Conservation (phyloP, 2,888 invertebrate species). For the Lasioglossum lativentre region DNA sequence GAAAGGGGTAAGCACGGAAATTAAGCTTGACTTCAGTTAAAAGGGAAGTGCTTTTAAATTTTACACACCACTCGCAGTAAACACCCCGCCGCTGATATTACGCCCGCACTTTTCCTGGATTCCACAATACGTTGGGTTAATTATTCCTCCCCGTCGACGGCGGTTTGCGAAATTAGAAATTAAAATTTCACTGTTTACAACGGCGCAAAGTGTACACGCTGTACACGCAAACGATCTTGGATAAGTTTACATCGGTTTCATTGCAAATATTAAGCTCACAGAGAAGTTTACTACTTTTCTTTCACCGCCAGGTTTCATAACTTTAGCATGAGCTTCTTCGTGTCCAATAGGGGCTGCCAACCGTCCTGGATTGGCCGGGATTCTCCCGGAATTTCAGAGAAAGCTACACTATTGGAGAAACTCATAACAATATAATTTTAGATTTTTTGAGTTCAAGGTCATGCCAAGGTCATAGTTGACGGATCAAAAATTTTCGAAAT, state of each 20-base stretch:
- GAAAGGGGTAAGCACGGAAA: slow-evolving; percentile 21
- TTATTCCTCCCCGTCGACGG: slow-evolving; percentile 38
- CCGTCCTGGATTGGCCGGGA: no score
- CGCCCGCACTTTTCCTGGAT: slow-evolving; percentile 43
- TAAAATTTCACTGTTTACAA: slow-evolving; percentile 71
- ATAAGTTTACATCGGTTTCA: not conserved
- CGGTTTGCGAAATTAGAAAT: slow-evolving; percentile 64
- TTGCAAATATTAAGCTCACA: not conserved
- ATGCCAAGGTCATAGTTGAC: no score
- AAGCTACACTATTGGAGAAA: no score
- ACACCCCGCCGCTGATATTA: slow-evolving; percentile 31
- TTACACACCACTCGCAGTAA: slow-evolving; percentile 31
- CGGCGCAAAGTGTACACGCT: slow-evolving; percentile 13
- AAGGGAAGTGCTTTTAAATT: slow-evolving; percentile 39
- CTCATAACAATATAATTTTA: no score
- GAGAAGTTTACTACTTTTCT: not conserved
- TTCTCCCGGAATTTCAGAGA: no score
- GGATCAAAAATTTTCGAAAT: not conserved
- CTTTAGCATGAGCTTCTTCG: not conserved
- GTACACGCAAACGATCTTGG: not conserved
- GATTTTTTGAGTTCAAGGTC: no score
- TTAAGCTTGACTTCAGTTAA: slow-evolving; percentile 42
- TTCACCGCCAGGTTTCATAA: not conserved
- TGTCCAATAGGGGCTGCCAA: not conserved
- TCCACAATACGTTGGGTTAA: slow-evolving; percentile 51